A percentile compares a stretch with the other conserved stretches of the same genome.
Evolutionary conservation across 2,797 vertebrate genomes (phyloP).

Genomic region (Premnoplex brunnescens): DNA sequence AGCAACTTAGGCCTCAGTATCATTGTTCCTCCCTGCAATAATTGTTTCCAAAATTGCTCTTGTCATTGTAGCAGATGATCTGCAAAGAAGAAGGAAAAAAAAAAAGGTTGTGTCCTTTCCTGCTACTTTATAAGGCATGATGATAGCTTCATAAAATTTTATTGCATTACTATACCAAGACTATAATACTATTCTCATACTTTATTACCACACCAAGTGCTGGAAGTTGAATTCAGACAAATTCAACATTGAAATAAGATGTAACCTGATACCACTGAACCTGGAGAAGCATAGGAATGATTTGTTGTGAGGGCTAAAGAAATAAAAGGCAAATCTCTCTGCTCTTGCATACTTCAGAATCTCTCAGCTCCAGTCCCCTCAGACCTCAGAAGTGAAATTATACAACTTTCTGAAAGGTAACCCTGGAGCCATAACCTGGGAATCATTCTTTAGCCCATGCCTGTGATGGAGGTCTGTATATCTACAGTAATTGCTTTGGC

Average conservation of each 20-base stretch:
- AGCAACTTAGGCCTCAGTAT: neutral
- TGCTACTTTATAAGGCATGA: constrained; percentile 58
- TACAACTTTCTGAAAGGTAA: neutral
- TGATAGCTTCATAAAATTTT: constrained; percentile 62
- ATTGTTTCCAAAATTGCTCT: constrained; percentile 44
- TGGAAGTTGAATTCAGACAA: constrained; percentile 29
- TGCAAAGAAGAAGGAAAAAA: neutral
- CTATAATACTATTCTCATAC: constrained; percentile 12
- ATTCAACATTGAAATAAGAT: constrained; percentile 34
- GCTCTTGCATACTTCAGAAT: neutral
- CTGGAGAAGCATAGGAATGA: neutral
- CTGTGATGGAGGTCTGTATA: neutral
- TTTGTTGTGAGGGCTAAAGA: neutral
- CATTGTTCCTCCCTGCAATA: neutral
- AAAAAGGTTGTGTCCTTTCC: constrained; percentile 28
- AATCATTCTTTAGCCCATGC: neutral
- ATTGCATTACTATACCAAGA: constrained; percentile 37
- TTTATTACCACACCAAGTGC: constrained; percentile 35
- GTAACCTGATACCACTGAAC: neutral
- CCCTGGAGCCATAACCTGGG: neutral
- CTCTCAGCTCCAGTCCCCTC: neutral
- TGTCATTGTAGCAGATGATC: constrained; percentile 43
- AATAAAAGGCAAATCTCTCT: neutral
- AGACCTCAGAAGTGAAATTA: neutral
- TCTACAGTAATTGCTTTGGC: neutral